Evolutionary conservation across 1,140 invertebrate species (phyloP), one percentile per base, ranked within the genome.

Genomic region (Bursaphelenchus mucronatus): DNA sequence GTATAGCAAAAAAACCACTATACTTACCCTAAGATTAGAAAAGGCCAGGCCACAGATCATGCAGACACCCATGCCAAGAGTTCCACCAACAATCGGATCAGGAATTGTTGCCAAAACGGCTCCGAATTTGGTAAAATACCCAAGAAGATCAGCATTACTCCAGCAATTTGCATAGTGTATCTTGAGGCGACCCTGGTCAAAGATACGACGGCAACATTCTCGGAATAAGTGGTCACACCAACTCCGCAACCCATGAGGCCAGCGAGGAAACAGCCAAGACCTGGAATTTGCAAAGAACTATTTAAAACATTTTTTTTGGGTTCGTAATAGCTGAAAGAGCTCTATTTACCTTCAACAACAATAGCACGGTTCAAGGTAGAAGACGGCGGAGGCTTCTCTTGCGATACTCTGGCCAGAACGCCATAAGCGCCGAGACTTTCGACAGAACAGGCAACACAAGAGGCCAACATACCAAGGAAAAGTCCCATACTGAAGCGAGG

Each of bases 361-460:
- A 81, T 80, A 8, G 78, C 81, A 7, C 82, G 61, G 61, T 79
- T 82, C 8, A 82, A 64, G 9, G 81, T 79, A 50, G 78, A 74
- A 13, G 66, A 44, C 3, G 81, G 78, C 0, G 80, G 76, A 4
- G 71, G 67, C 4, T 69, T 65, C 6, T 74, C 69, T 9, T 69
- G 40, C 43, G 78, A 79, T 6, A 75, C 64, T 41, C 68, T 66
- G 3, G 79, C 73, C 8, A 73, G 66, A 4, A 76, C 77, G 21
- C 75, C 76, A 63, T 83, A 83, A 61, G 80, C 81, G 0, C 82
- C 82, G 3, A 83, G 70, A 7, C 78, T 79, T 64, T 83, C 82
- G 17, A 83, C 61, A 9, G 82, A 64, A 1, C 79, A 81, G 0
- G 76, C 58, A 10, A 82, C 46, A 8, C 74, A 76, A 6, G 81